These are phyloP conservation scores for Philonicus albiceps DNA, from an alignment of 2,888 invertebrate genomes.

Conservation along the genomic window DNA sequence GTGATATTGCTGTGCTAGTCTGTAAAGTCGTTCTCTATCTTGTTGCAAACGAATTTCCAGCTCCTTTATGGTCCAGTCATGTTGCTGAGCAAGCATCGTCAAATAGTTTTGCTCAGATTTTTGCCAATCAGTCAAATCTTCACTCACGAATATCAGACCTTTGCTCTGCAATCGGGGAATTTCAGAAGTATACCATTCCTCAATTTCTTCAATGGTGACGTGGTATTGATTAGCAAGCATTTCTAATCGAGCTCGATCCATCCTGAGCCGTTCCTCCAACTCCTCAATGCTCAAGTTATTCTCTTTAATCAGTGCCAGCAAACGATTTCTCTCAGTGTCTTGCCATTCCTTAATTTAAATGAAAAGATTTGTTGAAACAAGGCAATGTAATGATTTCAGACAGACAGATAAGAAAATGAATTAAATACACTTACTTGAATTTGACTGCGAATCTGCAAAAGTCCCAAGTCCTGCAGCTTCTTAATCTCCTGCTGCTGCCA, in stretches of 20 bases:
- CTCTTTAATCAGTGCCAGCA: constrained; percentile 55
- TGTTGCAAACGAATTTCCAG: constrained; percentile 58
- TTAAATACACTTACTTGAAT: constrained; percentile 48
- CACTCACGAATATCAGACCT: constrained; percentile 51
- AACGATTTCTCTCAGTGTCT: constrained; percentile 57
- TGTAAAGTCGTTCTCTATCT: constrained; percentile 56
- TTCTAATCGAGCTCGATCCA: constrained; percentile 57
- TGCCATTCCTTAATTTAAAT: constrained; percentile 55
- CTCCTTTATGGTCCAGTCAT: constrained; percentile 58
- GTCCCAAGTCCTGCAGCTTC: constrained; percentile 55
- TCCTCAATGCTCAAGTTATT: constrained; percentile 51
- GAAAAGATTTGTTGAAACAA: neutral
- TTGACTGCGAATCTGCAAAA: constrained; percentile 50
- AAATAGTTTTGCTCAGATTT: constrained; percentile 58
- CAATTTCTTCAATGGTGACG: constrained; percentile 59
- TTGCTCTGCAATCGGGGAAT: constrained; percentile 57
- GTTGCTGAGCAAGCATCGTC: constrained; percentile 55
- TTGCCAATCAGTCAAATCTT: constrained; percentile 58
- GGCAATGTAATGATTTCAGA: neutral
- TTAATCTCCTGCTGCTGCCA: constrained; percentile 56
- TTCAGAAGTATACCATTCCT: constrained; percentile 59
- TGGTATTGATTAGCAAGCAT: constrained; percentile 58
- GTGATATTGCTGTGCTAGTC: constrained; percentile 58
- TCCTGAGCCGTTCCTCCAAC: constrained; percentile 55
- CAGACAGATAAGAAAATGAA: neutral